Base-by-base conservation (phyloP, 2,113 vertebrate genomes). In the Opisthocomus hoazin region DNA sequence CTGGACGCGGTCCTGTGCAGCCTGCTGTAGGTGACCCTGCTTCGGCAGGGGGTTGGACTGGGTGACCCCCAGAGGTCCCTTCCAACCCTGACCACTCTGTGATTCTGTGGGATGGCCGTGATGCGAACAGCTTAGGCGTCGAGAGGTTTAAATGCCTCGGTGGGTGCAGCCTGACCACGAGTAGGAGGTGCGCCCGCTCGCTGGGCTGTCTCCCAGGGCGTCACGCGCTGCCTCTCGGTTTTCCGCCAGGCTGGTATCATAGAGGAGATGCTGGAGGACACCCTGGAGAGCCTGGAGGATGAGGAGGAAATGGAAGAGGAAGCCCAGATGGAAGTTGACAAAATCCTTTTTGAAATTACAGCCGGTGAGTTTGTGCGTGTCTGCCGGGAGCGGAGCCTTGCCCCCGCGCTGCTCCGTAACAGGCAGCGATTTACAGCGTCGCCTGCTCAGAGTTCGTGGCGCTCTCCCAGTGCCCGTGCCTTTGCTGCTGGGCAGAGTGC, bases 231-330 rank as follows among this genome's bases (percentile, higher is more conserved):
- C 82, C 23, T 89, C 71, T 74, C 30, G 91, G 30, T 95, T 57
- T 80, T 32, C 83, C 76, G 63, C 82, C 90, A 99, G 99, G 99
- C 99, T 88, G 99, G 99, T 20, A 99, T 99, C 80, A 99, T 99
- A 97, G 99, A 99, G 93, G 99, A 99, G 77, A 99, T 99, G 99
- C 79, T 99, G 84, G 99, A 99, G 91, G 99, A 99, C 85, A 99
- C 99, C 5, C 98, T 99, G 96, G 99, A 99, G 96, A 97, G 99
- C 93, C 98, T 99, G 99, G 99, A 99, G 10, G 99, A 99, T 83
- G 99, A 98, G 93, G 99, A 99, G 46, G 99, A 99, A 60, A 99
- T 99, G 99, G 99, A 99, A 90, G 99, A 99, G 94, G 99, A 96
- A 93, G 99, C 99, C 2, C 99, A 99, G 96, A 98, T 98, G 57